These are phyloP conservation scores for Piprites chloris DNA, from an alignment of 2,113 vertebrate species.

Conservation along the genomic window DNA sequence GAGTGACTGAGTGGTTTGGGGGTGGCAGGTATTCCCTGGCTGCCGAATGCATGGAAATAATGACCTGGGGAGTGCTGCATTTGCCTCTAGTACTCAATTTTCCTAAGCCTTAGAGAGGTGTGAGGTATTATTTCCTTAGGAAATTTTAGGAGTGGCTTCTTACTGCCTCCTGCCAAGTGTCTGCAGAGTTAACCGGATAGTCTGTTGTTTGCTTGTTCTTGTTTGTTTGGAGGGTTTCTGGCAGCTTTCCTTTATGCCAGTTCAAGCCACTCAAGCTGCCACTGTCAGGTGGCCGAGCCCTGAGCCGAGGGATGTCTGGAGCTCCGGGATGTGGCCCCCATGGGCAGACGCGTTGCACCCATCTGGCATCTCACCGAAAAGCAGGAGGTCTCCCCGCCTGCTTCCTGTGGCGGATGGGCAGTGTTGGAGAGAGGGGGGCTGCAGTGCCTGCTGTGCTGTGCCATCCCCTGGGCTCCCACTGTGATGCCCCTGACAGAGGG, in stretches of 20 bases:
- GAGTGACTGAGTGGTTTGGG: neutral
- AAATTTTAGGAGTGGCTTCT: neutral
- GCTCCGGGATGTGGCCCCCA: neutral
- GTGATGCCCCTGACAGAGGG: neutral
- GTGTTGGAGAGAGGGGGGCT: neutral
- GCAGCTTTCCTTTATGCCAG: constrained; percentile 43
- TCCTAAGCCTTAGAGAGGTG: neutral
- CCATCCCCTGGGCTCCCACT: neutral
- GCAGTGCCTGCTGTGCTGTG: neutral
- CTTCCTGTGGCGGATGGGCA: neutral
- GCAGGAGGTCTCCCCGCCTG: neutral
- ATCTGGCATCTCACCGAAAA: neutral
- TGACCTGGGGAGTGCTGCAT: neutral
- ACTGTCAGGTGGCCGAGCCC: constrained; percentile 19
- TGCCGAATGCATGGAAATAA: neutral
- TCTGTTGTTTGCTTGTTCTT: constrained; percentile 19
- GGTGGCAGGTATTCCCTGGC: neutral
- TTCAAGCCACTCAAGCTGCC: constrained; percentile 40
- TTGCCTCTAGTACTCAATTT: neutral
- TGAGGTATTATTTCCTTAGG: constrained; percentile 38
- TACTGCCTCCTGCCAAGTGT: neutral
- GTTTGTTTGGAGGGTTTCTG: constrained; percentile 40
- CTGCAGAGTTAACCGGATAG: neutral
- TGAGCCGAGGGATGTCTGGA: neutral
- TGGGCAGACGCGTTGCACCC: neutral